Base-by-base conservation (phyloP, 2,797 vertebrate species). In the Tenualosa thibaudeaui region DNA sequence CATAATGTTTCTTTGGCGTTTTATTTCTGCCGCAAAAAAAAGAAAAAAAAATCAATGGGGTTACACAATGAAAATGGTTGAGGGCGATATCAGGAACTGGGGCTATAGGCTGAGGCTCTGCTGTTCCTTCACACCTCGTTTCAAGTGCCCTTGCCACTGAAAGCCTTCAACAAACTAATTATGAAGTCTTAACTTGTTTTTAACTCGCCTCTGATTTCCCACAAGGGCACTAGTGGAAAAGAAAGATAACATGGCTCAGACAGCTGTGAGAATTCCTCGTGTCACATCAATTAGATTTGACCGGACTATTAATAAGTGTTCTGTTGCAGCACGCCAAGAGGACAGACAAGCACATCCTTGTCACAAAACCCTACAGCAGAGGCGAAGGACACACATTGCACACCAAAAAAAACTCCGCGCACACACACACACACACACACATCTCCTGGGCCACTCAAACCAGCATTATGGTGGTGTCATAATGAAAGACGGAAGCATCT, bases 161-260 rank as follows among this genome's bases (percentile, higher is more conserved):
- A 85, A 81, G 56, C 78, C 81, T 81, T 85, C 78, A 82, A 75
- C 81, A 85, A 82, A 82, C 49, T 85, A 85, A 85, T 85, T 85
- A 85, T 46, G 49, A 85, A 71, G 56, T 85, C 56, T 81, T 31
- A 17, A 81, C 62, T n/a, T 50, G 49, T 82, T 81, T 81, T 84
- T 78, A 86, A 81, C 75, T 84, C 78, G 53, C n/a, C 54, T 26
- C 56, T 84, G 60, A 82, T 71, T 85, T 81, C 81, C 40, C 19
- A 40, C 40, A 71, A 82, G 60, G 8, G 49, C 37, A 37, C 19
- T 26, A 31, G 31, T 53, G 81, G 37, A 49, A 85, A 53, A 49
- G 83, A 65, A 49, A 71, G 65, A 84, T 68, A 84, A 65, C 60
- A 68, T 26, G 43, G 40, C 58, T 49, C 7, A 65, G 83, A 84